Evolutionary conservation across 2,888 invertebrate genomes (phyloP).

Genomic region (Mechanitis messenoides): DNA sequence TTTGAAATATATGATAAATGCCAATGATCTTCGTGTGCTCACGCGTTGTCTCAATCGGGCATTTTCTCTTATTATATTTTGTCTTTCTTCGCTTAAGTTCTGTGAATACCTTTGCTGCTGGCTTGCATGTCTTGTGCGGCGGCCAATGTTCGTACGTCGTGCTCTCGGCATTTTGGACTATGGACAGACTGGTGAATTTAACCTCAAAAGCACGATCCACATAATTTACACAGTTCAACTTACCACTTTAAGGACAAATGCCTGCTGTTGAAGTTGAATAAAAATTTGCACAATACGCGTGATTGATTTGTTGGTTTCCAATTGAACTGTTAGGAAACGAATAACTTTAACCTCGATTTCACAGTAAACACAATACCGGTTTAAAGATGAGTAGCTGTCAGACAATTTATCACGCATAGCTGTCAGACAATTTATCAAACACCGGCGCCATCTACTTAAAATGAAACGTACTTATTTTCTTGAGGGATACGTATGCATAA

Average conservation of each 20-base stretch:
- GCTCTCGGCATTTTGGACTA: conserved; percentile 36
- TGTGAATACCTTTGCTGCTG: conserved; percentile 30
- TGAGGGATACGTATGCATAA: background rate
- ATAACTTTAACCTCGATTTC: background rate
- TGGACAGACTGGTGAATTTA: conserved; percentile 33
- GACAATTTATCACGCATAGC: too few species aligned
- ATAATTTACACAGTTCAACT: conserved; percentile 32
- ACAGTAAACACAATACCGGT: too few species aligned
- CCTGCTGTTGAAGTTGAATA: conserved; percentile 31
- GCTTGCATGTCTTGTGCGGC: conserved; percentile 35
- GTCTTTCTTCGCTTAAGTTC: too few species aligned
- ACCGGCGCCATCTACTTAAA: too few species aligned
- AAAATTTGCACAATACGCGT: conserved; percentile 31
- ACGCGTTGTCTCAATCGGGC: too few species aligned
- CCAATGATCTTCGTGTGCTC: too few species aligned
- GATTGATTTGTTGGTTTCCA: conserved; percentile 27
- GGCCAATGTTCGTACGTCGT: conserved; percentile 36
- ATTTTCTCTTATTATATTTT: too few species aligned
- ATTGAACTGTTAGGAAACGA: conserved; percentile 17
- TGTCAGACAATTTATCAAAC: too few species aligned
- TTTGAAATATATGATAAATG: too few species aligned
- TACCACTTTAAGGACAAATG: conserved; percentile 34
- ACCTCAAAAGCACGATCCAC: conserved; percentile 30
- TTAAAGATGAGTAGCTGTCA: too few species aligned
- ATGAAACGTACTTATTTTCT: background rate